Evolutionary conservation across 1,140 invertebrate genomes (phyloP), one percentile per base, ranked within the genome.

Genomic region (Melipona quadrifasciata): DNA sequence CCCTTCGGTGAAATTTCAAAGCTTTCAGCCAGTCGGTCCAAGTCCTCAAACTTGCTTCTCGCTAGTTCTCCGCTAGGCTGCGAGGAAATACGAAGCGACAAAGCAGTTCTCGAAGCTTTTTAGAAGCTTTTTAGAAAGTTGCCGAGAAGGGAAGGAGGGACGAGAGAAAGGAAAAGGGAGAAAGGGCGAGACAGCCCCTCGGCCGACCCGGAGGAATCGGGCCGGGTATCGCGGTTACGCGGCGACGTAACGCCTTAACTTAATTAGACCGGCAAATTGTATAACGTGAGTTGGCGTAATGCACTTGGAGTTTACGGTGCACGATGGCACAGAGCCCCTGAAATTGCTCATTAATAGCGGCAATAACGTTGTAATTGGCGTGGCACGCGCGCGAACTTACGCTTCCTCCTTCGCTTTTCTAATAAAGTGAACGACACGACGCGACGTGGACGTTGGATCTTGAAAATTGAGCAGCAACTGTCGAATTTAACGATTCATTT

Each of bases 271-370:
- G 75, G 84, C 64, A 88, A 90, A 90, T 90, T 90, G 88, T 87
- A 78, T 87, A 89, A 90, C 84, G 88, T 73, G 72, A 90, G 86
- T 90, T 87, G 39, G 77, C 79, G 67, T 89, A 88, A 89, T 89
- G 88, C 77, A 82, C 77, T 83, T 82, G 71, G 83, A 88, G 89
- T 90, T 90, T 83, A 80, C 80, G 80, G 70, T 47, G 57, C 61
- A 39, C 80, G 77, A 77, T 57, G 24, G 83, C 80, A 81, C 80
- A 84, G 89, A 90, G 82, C 86, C 80, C 71, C 65, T 80, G 83
- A 86, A 90, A 90, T 90, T 90, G 88, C 83, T 90, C 89, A 90
- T 88, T 90, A 90, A 90, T 90, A 88, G 83, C 81, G 67, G 80
- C 88, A 90, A 90, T 90, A 87, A 90, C 75, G 88, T 84, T 84